Percentiles rank a stretch among this genome's conserved stretches.
These are phyloP conservation scores for Peromyscus aztecus DNA, from an alignment of 2,797 vertebrate genomes.

Conservation along the genomic window DNA sequence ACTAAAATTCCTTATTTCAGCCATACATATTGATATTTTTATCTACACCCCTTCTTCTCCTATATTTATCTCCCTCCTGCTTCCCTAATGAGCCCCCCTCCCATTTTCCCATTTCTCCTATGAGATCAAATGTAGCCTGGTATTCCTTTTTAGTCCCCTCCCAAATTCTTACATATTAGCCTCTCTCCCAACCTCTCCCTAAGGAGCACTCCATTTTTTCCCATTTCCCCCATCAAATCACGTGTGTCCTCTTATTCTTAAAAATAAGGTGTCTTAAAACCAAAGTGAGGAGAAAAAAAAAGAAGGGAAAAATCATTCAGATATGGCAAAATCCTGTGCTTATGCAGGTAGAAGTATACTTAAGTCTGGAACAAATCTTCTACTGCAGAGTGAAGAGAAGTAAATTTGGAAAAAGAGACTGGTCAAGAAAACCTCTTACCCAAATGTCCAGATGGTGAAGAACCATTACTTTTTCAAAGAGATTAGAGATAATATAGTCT, in stretches of 20 bases:
- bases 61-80: neutral
- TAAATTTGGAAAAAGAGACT: neutral
- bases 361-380: neutral
- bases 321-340: neutral
- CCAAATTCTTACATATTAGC: neutral
- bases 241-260: neutral
- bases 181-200: neutral
- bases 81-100: neutral
- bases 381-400: neutral
- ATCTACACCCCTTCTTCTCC: no score
- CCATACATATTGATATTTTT: neutral
- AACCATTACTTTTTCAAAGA: neutral
- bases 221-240: neutral
- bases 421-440: neutral
- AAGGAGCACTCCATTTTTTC: no score
- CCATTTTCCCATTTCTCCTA: neutral
- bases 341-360: neutral
- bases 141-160: neutral
- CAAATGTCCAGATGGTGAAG: neutral
- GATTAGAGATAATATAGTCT: neutral
- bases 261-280: neutral
- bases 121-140: neutral
- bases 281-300: neutral
- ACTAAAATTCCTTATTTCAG: neutral
- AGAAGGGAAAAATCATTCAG: rapidly evolving